Percentiles rank a stretch among this genome's conserved stretches.
phyloP scores from a whole-genome alignment of 1,140 invertebrate species.

The Pseudomyrmex sp. region DNA sequence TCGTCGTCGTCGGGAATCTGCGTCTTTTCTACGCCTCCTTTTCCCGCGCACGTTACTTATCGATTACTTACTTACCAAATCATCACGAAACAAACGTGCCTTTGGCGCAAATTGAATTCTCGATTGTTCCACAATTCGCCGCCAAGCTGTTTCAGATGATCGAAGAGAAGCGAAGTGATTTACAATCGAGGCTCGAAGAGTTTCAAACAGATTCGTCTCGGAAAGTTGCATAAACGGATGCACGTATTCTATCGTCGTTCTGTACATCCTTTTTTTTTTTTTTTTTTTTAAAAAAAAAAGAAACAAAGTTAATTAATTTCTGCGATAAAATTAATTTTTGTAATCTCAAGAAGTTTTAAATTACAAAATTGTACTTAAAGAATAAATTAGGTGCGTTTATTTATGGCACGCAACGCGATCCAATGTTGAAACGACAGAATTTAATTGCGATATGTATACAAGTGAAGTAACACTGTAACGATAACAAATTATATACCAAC shows the following conservation, averaged over 20 bases:
- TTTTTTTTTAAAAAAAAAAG: background rate
- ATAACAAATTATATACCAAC: slow-evolving; percentile 18
- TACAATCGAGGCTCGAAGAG: background rate
- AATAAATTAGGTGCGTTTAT: background rate
- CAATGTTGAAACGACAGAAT: too few relatives aligned
- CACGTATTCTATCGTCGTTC: background rate
- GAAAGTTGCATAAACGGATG: background rate
- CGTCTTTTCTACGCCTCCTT: background rate
- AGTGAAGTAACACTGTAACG: background rate
- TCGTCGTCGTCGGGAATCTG: background rate
- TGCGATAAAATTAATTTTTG: too few relatives aligned
- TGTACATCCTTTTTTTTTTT: background rate
- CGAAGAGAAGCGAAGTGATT: slow-evolving; percentile 6
- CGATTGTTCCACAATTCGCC: slow-evolving; percentile 33
- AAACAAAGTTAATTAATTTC: too few relatives aligned
- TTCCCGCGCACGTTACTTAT: background rate
- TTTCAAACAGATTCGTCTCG: background rate
- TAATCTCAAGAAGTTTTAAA: background rate
- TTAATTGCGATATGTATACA: too few relatives aligned
- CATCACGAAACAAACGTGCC: slow-evolving; percentile 22
- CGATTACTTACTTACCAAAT: slow-evolving; percentile 36
- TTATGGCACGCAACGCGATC: too few relatives aligned
- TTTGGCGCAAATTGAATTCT: slow-evolving; percentile 31
- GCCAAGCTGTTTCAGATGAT: background rate
- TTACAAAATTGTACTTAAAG: background rate